Base-by-base conservation (phyloP, 2,113 vertebrate species). In the Loxodonta africana region DNA sequence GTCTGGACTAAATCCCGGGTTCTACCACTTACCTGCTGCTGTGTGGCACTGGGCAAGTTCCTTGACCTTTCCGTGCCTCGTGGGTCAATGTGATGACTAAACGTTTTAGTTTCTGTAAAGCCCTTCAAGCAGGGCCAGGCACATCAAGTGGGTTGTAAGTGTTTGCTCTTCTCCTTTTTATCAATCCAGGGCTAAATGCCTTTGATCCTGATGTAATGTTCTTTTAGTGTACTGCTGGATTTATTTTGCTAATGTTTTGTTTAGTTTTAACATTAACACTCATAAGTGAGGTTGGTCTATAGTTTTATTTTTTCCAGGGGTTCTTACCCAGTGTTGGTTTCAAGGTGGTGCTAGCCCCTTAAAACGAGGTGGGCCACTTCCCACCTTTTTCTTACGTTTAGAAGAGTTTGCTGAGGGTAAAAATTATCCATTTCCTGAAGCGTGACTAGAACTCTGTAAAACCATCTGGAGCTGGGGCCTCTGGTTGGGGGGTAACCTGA, bases 111-210 rank as follows among this genome's bases (percentile, higher is more conserved):
- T 76, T 81, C 60, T 1, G 0, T 37, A 21, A 85, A 65, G 73
- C 17, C 46, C 57, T 84, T 48, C 8, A 3, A 20, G 57, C 23
- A 20, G 37, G 17, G 33, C 57, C 25, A 57, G 5, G 10, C 17
- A 8, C 2, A 0, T 1, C 6, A 10, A 48, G 15, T 4, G 4
- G 60, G 69, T 1, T 73, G 14, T 65, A 65, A 62, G 2, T 86
- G 30, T 60, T 69, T 60, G 26, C 41, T 65, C 5, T 41, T 73
- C 41, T 83, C 37, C 6, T 78, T 88, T 73, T 93, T 51, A 18
- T 30, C 62, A 9, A 33, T 83, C 25, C 23, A 23, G 4, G 41
- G 6, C 26, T 82, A 57, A 60, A 41, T 7, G 8, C 8, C 28
- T 90, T 57, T 11, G 81, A 51, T 74, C 87, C 46, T 14, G 23